Base-by-base conservation (phyloP, 2,797 vertebrate genomes). In the Benthosema pterotum region DNA sequence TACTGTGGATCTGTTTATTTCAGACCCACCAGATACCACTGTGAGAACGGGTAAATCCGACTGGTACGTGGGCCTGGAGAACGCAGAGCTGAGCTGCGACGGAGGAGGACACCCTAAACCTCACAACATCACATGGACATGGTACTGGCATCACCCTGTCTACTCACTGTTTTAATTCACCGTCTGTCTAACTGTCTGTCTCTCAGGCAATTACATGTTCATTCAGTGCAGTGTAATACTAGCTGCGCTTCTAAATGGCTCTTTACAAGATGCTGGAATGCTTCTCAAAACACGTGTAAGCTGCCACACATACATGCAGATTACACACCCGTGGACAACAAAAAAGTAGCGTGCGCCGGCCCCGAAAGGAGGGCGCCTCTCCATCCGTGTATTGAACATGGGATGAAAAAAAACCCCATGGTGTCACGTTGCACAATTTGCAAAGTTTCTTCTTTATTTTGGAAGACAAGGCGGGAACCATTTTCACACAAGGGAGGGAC, bases 1-100 rank as follows among this genome's bases (percentile, higher is more conserved):
- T n/a, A n/a, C 12, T 57, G 5, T 75, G 42, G 52, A 15, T 83
- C 9, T 76, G 51, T 75, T 14, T 79, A 15, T 69, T 4, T 63
- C 87, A 94, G 93, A 89, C 70, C 89, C 91, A 60, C 93, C 93
- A 13, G 90, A 92, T 47, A 82, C 89, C 58, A 69, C 47, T 51
- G 80, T 93, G 69, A 38, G 75, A 12, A 4, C 75, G 0, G 52
- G 63, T 0, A 25, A 81, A 3, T 63, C 17, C 0, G 46, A 75
- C 9, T 91, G 80, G 89, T 74, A 68, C 11, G 60, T 67, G 9
- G 91, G 90, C 3, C 14, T 78, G 75, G 68, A 86, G 11, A 67
- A 80, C 0, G 91, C 77, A 0, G 85, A 90, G 72, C 85, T 94
- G 63, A 46, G 3, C 42, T 94, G 93, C 28, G 42, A 67, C 15